These are phyloP conservation scores for Tyto alba DNA, from an alignment of 2,113 vertebrate genomes.

Conservation along the genomic window DNA sequence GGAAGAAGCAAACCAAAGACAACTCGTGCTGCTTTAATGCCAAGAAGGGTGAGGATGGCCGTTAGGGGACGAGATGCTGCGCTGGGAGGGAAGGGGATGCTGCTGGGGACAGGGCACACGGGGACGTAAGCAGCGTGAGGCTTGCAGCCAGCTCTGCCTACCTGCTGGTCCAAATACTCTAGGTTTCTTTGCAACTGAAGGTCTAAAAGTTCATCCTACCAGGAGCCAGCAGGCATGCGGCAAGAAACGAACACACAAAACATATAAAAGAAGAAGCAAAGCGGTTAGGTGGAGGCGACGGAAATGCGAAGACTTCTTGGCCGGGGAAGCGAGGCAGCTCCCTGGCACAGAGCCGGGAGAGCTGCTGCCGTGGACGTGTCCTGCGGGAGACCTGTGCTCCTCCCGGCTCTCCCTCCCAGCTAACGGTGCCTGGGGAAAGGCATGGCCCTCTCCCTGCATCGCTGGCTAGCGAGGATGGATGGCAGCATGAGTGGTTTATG, in stretches of 20 bases:
- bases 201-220: constrained; percentile 98
- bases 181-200: constrained; percentile 98
- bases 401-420: neutral
- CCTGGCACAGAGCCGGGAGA: neutral
- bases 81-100: neutral
- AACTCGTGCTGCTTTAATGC: neutral
- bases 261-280: constrained; percentile 76
- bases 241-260: constrained; percentile 73
- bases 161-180: constrained; percentile 98
- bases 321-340: neutral
- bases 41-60: constrained; percentile 52
- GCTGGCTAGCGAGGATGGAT: neutral
- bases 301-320: neutral
- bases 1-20: constrained; percentile 51
- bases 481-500: neutral
- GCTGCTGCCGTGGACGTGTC: neutral
- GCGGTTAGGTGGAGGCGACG: constrained; percentile 72
- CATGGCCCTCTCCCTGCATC: neutral
- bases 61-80: constrained; percentile 2
- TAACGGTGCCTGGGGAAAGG: neutral
- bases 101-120: neutral
- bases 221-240: constrained; percentile 73
- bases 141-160: constrained; percentile 78
- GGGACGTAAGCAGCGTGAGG: constrained; percentile 4
- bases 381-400: neutral